These are phyloP conservation scores for Drosophila greeni DNA, from an alignment of 2,888 invertebrate genomes.

Conservation along the genomic window DNA sequence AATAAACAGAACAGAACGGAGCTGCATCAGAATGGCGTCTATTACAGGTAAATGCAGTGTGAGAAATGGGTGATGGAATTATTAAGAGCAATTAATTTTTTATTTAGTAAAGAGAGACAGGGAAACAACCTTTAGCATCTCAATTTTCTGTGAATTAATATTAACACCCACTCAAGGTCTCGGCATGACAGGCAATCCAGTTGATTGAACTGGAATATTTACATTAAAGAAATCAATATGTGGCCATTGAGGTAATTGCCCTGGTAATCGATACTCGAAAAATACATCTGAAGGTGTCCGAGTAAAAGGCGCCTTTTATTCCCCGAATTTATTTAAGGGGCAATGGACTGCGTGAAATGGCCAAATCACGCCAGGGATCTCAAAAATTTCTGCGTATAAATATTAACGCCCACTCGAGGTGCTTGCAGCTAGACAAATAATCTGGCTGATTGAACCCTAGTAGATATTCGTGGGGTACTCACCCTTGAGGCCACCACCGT, in stretches of 20 bases:
- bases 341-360: background rate
- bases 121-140: background rate
- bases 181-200: background rate
- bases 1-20: constrained; percentile 5
- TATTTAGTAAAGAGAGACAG: background rate
- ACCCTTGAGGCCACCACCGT: constrained; percentile 95
- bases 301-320: background rate
- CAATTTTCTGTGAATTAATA: background rate
- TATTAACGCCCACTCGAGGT: constrained; percentile 2
- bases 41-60: constrained; percentile 13
- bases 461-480: constrained; percentile 71
- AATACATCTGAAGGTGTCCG: background rate
- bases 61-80: background rate
- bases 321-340: background rate
- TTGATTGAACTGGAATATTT: constrained; percentile 5
- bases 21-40: constrained; percentile 13
- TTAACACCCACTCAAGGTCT: constrained; percentile 2
- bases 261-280: constrained; percentile 1
- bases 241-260: background rate
- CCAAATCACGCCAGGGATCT: background rate
- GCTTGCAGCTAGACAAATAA: constrained; percentile 5
- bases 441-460: constrained; percentile 9
- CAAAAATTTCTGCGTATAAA: background rate
- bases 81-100: no score
- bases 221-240: background rate